These are phyloP conservation scores for Lucilia cuprina DNA, from an alignment of 1,140 invertebrate species.

Conservation along the genomic window DNA sequence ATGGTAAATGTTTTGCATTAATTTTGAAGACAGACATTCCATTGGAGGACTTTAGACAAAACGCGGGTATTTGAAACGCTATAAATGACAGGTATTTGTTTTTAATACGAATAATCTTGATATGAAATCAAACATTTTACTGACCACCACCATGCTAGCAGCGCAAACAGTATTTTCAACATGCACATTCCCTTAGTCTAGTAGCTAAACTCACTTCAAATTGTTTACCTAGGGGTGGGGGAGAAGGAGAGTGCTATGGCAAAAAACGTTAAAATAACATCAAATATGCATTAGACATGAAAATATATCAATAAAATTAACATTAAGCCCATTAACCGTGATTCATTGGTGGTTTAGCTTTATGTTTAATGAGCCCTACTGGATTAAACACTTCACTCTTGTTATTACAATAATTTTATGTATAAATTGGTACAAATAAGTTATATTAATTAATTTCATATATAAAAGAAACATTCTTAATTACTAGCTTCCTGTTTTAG, in stretches of 20 bases:
- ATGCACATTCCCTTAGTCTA: no score
- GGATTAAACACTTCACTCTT: no score
- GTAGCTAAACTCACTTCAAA: not conserved
- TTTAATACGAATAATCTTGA: not conserved
- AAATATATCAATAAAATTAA: not conserved
- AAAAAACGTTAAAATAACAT: not conserved
- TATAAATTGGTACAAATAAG: no score
- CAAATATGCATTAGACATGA: slow-evolving; percentile 6
- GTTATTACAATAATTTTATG: no score
- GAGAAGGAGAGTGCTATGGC: not conserved
- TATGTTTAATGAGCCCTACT: no score
- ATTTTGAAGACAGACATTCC: not conserved
- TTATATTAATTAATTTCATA: no score
- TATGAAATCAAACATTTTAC: not conserved
- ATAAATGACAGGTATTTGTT: not conserved
- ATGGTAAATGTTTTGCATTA: slow-evolving; percentile 7
- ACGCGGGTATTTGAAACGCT: not conserved
- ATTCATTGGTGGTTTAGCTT: not conserved
- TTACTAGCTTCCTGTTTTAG: no score
- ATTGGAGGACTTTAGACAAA: not conserved
- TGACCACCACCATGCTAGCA: not conserved
- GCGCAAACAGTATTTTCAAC: not conserved
- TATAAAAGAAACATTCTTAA: no score
- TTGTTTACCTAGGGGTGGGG: not conserved
- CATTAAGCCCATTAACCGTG: not conserved